phyloP scores from a whole-genome alignment of 2,797 vertebrate species.

The Dicrostonyx torquatus region DNA sequence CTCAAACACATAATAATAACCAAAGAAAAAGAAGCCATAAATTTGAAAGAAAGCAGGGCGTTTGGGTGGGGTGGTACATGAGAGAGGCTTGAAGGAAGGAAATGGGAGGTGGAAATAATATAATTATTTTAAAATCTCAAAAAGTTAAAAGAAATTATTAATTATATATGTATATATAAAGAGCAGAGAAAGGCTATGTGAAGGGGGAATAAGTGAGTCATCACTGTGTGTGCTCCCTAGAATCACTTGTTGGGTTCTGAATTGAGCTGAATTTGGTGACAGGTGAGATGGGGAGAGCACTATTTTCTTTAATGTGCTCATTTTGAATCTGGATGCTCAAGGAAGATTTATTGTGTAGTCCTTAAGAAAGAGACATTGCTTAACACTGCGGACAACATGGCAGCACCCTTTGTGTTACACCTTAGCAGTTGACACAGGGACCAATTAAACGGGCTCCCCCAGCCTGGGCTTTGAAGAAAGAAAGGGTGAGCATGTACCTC shows the following conservation, averaged over 20 bases:
- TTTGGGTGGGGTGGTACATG: not conserved
- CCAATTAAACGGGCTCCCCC: not conserved
- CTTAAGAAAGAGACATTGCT: not conserved
- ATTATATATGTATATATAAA: too few species aligned
- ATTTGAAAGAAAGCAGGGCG: not conserved
- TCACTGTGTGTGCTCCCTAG: not conserved
- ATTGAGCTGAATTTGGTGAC: constrained; percentile 21
- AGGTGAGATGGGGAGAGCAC: not conserved
- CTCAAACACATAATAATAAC: not conserved
- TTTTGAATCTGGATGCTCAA: constrained; percentile 25
- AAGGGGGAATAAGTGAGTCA: not conserved
- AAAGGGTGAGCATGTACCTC: not conserved
- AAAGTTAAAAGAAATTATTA: not conserved
- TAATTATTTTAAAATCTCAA: not conserved
- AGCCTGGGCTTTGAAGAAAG: not conserved
- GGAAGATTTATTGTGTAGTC: not conserved
- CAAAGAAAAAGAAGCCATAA: not conserved
- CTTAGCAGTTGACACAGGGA: not conserved
- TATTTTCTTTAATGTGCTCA: constrained; percentile 13
- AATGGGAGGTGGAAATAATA: too few species aligned
- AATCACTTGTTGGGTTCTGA: not conserved
- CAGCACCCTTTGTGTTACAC: not conserved
- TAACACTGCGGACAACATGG: not conserved
- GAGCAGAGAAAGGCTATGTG: not conserved
- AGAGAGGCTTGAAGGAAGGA: not conserved